Base-by-base conservation (phyloP, 2,113 vertebrate species). In the Puntigrus tetrazona region DNA sequence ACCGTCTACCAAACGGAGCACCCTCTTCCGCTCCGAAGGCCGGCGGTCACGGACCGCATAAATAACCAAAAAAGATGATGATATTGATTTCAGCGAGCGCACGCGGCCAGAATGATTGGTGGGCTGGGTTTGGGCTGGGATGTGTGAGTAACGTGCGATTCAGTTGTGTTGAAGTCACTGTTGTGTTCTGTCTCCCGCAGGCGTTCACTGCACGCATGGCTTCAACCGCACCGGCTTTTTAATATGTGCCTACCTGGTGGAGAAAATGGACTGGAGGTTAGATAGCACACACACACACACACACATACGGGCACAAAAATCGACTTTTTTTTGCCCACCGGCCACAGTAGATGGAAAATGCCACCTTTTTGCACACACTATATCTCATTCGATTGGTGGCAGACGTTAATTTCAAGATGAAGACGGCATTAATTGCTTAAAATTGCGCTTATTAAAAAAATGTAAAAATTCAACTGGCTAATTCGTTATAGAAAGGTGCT, bases 241-340 rank as follows among this genome's bases (percentile, higher is more conserved):
- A 89, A 96, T 99, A 91, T 98, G 97, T 95, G 97, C 97, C 84
- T 99, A 97, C 94, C 94, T 99, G 93, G 97, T 99, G 4, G 97
- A 98, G 92, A 99, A 98, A 90, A 93, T 99, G 97, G 98, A 99
- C 93, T 99, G 98, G 98, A 99, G 98, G 98, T 99, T 22, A 84
- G 85, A 43, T 14, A 7, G 14, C 50, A 50, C 27, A 34, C 74
- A 78, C 76, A 78, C 59, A 7, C 6, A 25, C 77, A 43, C 55
- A 79, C 20, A 36, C 2, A 55, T 20, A 63, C 59, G 59, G 59
- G 4, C 59, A 29, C 59, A 13, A 27, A n/a, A 11, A 61, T 61
- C 3, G 2, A 11, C 57, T 22, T 25, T 59, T 41, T 22, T 55
- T 57, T n/a, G 9, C 9, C 3, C n/a, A 59, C 57, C 57, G 27